Conservation (phyloP, 2,888 invertebrate genomes). For the Pasiphila rectangulata region DNA sequence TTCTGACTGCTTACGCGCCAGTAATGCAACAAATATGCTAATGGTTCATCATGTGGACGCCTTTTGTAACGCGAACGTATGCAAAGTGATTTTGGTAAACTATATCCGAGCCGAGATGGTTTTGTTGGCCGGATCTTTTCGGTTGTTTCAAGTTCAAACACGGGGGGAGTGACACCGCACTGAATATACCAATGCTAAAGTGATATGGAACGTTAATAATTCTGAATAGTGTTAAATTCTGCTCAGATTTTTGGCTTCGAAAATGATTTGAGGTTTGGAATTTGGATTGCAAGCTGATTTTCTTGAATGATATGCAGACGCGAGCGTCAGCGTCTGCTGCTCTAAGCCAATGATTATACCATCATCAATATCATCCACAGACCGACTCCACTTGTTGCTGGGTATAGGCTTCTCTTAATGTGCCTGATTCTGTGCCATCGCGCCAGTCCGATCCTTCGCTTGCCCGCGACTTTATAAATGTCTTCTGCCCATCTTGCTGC, state of each 20-base stretch:
- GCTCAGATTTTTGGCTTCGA: neutral
- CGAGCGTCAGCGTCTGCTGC: too few relatives aligned
- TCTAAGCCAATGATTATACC: too few relatives aligned
- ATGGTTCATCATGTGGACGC: constrained; percentile 59
- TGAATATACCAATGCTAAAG: neutral
- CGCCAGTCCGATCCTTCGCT: too few relatives aligned
- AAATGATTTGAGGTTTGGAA: too few relatives aligned
- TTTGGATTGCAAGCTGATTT: too few relatives aligned
- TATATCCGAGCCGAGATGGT: constrained; percentile 33
- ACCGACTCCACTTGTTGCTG: too few relatives aligned
- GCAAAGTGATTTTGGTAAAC: constrained; percentile 61
- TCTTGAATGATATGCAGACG: too few relatives aligned
- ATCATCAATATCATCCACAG: too few relatives aligned
- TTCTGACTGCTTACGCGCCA: constrained; percentile 47
- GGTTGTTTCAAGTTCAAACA: constrained; percentile 15
- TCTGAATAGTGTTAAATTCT: neutral
- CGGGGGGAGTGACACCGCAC: neutral
- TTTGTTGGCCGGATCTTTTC: constrained; percentile 10
- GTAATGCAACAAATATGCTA: constrained; percentile 71
- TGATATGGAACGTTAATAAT: neutral
- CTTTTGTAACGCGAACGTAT: constrained; percentile 50
- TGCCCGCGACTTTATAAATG: too few relatives aligned
- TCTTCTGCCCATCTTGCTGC: too few relatives aligned
- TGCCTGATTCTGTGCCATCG: too few relatives aligned
- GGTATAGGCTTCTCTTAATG: too few relatives aligned